These are phyloP conservation scores for Drosophila ficusphila DNA, from an alignment of 1,140 invertebrate species.

Conservation along the genomic window DNA sequence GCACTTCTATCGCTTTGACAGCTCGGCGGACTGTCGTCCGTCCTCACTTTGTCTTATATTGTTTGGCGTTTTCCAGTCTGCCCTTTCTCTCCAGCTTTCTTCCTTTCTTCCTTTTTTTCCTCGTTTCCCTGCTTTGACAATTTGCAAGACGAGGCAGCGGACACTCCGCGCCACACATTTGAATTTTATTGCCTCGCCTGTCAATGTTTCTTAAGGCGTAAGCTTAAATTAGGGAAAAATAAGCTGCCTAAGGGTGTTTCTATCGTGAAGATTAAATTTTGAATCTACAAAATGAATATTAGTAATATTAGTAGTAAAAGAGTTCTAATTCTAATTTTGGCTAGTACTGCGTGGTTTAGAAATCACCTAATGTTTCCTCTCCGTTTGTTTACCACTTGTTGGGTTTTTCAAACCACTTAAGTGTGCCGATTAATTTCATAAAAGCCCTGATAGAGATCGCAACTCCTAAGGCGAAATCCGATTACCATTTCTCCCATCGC, in stretches of 20 bases:
- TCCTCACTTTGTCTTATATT: conserved; percentile 61
- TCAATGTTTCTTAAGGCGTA: conserved; percentile 37
- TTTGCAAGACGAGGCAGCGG: conserved; percentile 60
- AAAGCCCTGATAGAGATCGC: too few relatives aligned
- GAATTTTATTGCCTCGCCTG: conserved; percentile 79
- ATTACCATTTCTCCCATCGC: not conserved
- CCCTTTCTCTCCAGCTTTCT: conserved; percentile 35
- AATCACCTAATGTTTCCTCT: not conserved
- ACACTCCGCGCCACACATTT: conserved; percentile 80
- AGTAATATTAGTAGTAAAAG: too few relatives aligned
- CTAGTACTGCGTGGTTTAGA: too few relatives aligned
- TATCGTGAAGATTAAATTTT: too few relatives aligned
- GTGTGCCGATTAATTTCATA: too few relatives aligned
- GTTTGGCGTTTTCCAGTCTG: conserved; percentile 51
- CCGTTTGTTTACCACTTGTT: not conserved
- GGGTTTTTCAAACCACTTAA: too few relatives aligned
- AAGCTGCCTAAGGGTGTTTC: too few relatives aligned
- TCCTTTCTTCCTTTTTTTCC: conserved; percentile 39
- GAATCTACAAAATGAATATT: too few relatives aligned
- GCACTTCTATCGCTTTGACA: conserved; percentile 68
- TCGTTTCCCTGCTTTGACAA: conserved; percentile 55
- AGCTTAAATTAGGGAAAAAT: conserved; percentile 5
- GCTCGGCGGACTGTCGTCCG: conserved; percentile 44
- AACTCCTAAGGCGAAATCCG: not conserved
- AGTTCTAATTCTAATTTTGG: too few relatives aligned